A percentile compares a stretch with the other conserved stretches of the same genome.
Evolutionary conservation across 1,140 invertebrate genomes (phyloP).

Genomic region (Paralvinella palmiformis): DNA sequence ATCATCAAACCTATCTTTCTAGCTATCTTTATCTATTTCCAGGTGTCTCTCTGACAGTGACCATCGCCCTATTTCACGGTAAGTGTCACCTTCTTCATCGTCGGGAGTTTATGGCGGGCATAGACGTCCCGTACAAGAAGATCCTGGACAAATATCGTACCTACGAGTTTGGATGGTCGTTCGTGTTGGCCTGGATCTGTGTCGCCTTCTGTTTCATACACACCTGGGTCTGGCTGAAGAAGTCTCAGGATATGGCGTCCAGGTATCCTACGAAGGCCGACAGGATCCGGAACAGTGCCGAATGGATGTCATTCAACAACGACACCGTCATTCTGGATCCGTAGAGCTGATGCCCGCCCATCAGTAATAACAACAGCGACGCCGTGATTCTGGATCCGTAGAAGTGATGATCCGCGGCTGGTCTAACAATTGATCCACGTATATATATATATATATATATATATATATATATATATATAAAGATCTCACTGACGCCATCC

Average conservation of each 20-base stretch:
- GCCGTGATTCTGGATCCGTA: too few relatives aligned
- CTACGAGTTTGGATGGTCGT: constrained; percentile 38
- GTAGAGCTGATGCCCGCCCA: too few relatives aligned
- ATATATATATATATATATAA: too few relatives aligned
- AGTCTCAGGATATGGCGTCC: constrained; percentile 30
- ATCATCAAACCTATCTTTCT: not conserved
- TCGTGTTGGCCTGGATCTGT: constrained; percentile 39
- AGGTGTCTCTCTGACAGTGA: constrained; percentile 30
- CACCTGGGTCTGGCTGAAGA: constrained; percentile 35
- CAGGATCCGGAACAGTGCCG: too few relatives aligned
- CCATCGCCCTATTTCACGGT: constrained; percentile 39
- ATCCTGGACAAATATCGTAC: constrained; percentile 21
- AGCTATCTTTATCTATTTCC: constrained; percentile 7
- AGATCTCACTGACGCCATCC: too few relatives aligned
- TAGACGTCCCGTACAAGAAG: constrained; percentile 30
- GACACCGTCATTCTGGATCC: too few relatives aligned
- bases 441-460: too few relatives aligned
- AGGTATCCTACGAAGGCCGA: too few relatives aligned
- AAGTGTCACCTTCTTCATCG: constrained; percentile 35
- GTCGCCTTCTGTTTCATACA: constrained; percentile 33
- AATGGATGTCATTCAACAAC: too few relatives aligned
- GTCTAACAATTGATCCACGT: too few relatives aligned
- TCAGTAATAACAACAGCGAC: too few relatives aligned
- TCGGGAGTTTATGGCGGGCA: constrained; percentile 28
- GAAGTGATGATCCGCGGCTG: too few relatives aligned